Conservation (phyloP, 2,113 vertebrate species). For the Neofelis nebulosa region DNA sequence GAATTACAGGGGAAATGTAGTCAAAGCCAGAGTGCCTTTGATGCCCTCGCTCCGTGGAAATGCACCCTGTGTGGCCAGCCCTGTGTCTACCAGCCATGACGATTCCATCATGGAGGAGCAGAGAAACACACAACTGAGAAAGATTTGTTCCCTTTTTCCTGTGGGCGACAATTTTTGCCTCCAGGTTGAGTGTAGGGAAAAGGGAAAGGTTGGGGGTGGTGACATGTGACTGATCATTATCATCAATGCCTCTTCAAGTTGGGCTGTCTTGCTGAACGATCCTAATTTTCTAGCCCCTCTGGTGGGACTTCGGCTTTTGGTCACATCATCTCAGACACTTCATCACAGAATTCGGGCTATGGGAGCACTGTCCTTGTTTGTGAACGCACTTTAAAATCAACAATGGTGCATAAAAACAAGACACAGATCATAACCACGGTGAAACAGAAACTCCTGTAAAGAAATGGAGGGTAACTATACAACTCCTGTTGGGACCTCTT, state of each 20-base stretch:
- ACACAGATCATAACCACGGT: neutral
- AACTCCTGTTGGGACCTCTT: neutral
- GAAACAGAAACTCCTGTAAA: neutral
- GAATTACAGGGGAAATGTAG: fast-evolving
- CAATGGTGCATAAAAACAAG: neutral
- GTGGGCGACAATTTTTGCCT: neutral
- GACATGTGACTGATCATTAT: fast-evolving
- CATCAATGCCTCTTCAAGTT: neutral
- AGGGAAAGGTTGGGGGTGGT: neutral
- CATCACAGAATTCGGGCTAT: neutral
- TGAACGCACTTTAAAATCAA: neutral
- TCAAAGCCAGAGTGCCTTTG: fast-evolving
- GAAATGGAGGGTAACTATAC: neutral
- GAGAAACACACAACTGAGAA: neutral
- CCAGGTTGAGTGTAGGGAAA: neutral
- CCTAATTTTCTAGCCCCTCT: neutral
- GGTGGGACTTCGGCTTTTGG: neutral
- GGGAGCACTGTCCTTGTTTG: neutral
- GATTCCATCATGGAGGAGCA: no score
- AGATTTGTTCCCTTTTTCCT: neutral
- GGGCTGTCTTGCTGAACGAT: neutral
- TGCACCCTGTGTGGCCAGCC: fast-evolving
- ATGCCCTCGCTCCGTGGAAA: fast-evolving
- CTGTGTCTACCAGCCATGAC: neutral
- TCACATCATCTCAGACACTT: neutral